Evolutionary conservation across 2,113 vertebrate species (phyloP).

Genomic region (Thinocorus orbignyianus): DNA sequence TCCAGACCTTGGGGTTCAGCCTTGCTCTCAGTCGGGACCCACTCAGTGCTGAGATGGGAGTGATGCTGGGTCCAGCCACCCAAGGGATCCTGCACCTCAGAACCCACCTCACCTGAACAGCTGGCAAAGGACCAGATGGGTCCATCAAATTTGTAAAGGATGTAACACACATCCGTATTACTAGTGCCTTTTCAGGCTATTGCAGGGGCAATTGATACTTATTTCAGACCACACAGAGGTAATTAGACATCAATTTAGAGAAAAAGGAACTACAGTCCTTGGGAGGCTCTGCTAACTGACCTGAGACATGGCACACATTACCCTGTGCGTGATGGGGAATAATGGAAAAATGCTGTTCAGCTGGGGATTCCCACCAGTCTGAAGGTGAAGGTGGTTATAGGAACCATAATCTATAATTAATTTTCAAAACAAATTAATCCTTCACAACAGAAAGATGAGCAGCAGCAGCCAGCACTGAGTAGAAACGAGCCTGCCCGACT

Average conservation of each 20-base stretch:
- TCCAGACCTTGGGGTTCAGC: neutral
- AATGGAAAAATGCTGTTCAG: neutral
- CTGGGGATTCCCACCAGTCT: neutral
- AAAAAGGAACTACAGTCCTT: neutral
- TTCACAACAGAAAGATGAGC: neutral
- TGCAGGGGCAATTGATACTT: too few species aligned
- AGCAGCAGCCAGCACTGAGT: neutral
- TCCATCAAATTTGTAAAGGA: fast-evolving
- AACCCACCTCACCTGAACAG: too few species aligned
- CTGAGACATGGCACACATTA: fast-evolving
- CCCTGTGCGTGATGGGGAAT: fast-evolving
- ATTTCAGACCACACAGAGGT: neutral
- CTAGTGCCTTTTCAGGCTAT: neutral
- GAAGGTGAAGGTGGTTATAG: neutral
- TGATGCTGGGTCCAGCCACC: neutral
- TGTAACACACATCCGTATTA: too few species aligned
- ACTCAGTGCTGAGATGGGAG: fast-evolving
- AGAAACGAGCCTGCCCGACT: fast-evolving
- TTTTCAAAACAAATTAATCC: neutral
- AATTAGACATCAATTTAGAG: neutral
- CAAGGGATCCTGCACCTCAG: neutral
- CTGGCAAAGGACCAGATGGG: too few species aligned
- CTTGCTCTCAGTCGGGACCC: neutral
- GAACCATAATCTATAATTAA: neutral
- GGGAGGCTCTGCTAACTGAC: neutral